Conservation (phyloP, 64 coral and sea anemone species). For the Orbicella faveolata region DNA sequence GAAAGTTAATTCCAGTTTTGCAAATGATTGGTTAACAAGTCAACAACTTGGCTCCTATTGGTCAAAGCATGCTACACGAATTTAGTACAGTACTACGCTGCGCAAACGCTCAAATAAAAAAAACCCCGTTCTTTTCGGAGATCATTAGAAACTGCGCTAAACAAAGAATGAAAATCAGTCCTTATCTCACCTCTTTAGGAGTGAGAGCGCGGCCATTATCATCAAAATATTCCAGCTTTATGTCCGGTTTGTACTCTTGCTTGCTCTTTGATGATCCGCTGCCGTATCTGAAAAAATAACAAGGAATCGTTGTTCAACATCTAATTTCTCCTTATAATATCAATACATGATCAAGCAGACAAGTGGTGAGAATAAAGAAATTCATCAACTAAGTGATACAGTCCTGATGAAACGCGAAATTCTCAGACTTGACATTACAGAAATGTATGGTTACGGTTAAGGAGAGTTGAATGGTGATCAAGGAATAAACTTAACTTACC, state of each 20-base stretch:
- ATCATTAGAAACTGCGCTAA: neutral
- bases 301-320: neutral
- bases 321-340: neutral
- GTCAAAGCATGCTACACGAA: neutral
- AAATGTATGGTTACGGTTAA: neutral
- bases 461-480: neutral
- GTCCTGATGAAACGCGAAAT: neutral
- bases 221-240: conserved; percentile 86
- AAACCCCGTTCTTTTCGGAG: neutral
- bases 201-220: conserved; percentile 69
- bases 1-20: neutral
- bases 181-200: conserved; percentile 74
- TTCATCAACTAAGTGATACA: too few relatives aligned
- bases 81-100: neutral
- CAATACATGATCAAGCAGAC: neutral
- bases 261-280: conserved; percentile 61
- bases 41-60: neutral
- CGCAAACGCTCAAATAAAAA: neutral
- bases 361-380: too few relatives aligned
- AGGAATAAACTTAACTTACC: neutral
- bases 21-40: neutral
- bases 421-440: neutral
- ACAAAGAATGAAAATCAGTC: neutral
- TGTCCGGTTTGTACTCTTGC: conserved; percentile 81
- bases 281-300: conserved; percentile 46